Base-by-base conservation (phyloP, 1,140 invertebrate species). In the Habropoda laboriosa region DNA sequence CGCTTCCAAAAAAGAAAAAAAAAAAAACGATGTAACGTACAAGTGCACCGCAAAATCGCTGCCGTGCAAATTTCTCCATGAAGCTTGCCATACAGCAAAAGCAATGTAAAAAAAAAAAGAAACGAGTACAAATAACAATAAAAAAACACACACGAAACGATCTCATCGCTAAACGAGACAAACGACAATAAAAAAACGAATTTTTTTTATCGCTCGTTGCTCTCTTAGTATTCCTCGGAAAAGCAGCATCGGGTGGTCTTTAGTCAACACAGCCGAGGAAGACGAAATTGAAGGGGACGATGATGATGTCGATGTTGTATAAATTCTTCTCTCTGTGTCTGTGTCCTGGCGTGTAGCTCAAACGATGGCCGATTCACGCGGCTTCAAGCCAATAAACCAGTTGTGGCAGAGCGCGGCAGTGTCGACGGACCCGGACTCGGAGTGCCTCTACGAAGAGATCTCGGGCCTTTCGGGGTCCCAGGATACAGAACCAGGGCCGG, bases 321-420 rank as follows among this genome's bases (percentile, higher is more conserved):
- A 42, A 67, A 68, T 58, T 53, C 42, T 66, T 81, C 68, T 73
- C 74, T 86, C 72, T 73, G 55, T 73, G 63, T 84, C 77, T 85
- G 73, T 86, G 71, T 66, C 78, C 79, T 70, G 80, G 57, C 79
- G 81, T 70, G 67, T 77, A 90, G 89, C 86, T 88, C 85, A 82
- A 88, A 93, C 89, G 89, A 93, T 93, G 92, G 91, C 90, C 90
- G 92, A 93, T 87, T 89, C 90, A 89, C 91, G 90, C 86, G 89
- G 90, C 88, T 93, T 93, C 87, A 91, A 92, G 86, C 91, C 92
- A 92, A 93, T 93, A 93, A 93, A 91, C 71, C 90, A 92, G 83
- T 86, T 92, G 88, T 92, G 91, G 92, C 91, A 89, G 82, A 84
- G 82, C 70, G 89, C 86, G 40, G 81, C 84, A 81, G 88, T 85